phyloP scores from a whole-genome alignment of 2,888 invertebrate genomes.

The Cordilura impudica region DNA sequence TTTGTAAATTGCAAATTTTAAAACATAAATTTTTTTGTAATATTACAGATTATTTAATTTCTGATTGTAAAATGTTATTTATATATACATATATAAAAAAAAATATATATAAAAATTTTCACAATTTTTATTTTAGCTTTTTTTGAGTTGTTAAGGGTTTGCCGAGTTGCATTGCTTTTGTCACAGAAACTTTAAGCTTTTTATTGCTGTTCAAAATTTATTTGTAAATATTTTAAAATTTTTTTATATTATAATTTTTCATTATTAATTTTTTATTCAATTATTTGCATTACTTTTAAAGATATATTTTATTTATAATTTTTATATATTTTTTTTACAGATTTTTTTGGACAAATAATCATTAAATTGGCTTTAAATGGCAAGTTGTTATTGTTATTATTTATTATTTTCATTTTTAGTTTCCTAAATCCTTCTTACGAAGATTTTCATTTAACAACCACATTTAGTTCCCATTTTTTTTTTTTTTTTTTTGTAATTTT shows the following conservation, averaged over 20 bases:
- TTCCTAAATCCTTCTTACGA: not conserved
- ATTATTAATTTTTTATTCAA: not conserved
- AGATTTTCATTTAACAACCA: not conserved
- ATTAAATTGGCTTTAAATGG: constrained; percentile 36
- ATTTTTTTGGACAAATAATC: constrained; percentile 20
- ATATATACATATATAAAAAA: no score
- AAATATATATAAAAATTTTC: no score
- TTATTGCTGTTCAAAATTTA: no score
- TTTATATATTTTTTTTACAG: constrained; percentile 26
- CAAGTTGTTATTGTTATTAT: constrained; percentile 20
- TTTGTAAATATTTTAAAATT: not conserved
- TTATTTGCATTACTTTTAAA: not conserved
- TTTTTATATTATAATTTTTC: no score
- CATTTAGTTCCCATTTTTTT: not conserved
- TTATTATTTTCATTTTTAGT: not conserved
- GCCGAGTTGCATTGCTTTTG: no score
- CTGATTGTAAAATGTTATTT: no score
- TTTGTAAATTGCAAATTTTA: no score
- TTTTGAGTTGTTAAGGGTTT: no score
- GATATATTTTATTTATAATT: not conserved
- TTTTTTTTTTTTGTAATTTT: not conserved
- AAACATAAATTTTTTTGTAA: no score
- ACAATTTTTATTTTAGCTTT: no score
- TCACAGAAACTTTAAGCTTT: no score
- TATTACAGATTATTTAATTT: no score